Conservation (phyloP, 1,140 invertebrate species). For the Pentalonia nigronervosa region DNA sequence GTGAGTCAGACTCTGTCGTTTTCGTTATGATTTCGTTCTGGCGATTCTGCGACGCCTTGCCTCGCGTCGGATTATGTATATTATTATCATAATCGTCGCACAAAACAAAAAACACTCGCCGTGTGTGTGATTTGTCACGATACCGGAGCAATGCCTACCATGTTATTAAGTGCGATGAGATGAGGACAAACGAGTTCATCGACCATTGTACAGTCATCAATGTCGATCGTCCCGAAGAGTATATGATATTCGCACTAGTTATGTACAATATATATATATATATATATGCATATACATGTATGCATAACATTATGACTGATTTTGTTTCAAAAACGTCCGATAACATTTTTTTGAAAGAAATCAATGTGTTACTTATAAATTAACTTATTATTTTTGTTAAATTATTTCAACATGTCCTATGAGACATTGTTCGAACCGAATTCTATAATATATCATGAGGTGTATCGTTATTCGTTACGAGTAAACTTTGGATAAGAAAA, state of each 20-base stretch:
- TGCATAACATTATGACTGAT: background rate
- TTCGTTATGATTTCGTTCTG: background rate
- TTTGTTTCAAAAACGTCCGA: background rate
- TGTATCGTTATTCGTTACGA: background rate
- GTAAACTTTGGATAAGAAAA: background rate
- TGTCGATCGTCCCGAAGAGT: background rate
- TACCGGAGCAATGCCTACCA: background rate
- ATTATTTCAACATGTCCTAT: background rate
- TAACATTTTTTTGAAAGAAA: background rate
- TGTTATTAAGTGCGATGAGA: background rate
- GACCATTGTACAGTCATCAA: background rate
- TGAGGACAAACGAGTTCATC: background rate
- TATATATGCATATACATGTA: too few relatives aligned
- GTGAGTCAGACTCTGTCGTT: background rate
- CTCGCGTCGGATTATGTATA: background rate
- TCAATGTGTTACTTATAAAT: background rate
- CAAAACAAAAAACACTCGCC: background rate
- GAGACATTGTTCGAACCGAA: background rate
- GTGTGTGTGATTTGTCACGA: background rate
- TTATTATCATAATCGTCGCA: slow-evolving; percentile 25
- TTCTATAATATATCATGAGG: background rate
- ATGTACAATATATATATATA: too few relatives aligned
- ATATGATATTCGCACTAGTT: background rate
- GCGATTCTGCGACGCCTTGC: background rate
- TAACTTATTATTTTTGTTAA: background rate